Evolutionary conservation across 2,113 vertebrate genomes (phyloP).

Genomic region (Amblyopsis rosae): DNA sequence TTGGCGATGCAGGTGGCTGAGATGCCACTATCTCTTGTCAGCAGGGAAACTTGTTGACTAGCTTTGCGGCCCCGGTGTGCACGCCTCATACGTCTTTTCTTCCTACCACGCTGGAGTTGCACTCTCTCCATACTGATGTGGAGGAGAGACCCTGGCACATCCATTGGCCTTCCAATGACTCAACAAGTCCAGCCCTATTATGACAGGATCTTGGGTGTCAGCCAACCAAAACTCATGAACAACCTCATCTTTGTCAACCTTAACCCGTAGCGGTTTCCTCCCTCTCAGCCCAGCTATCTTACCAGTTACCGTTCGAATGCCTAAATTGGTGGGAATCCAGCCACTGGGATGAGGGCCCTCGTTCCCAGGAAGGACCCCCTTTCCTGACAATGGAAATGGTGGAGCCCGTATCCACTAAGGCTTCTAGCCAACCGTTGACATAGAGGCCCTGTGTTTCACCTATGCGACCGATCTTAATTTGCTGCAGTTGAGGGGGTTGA

Average conservation of each 20-base stretch:
- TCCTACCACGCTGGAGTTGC: too few species aligned
- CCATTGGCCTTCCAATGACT: background rate
- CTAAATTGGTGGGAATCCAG: too few species aligned
- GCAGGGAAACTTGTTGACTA: too few species aligned
- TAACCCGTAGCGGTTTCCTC: background rate
- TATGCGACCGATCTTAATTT: background rate
- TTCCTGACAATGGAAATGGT: slow-evolving; percentile 8
- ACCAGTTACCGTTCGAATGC: background rate
- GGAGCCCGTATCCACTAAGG: slow-evolving; percentile 4
- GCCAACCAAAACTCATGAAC: slow-evolving; percentile 8
- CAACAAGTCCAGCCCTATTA: slow-evolving; percentile 1
- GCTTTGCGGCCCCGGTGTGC: too few species aligned
- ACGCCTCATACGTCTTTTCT: too few species aligned
- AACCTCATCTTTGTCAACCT: too few species aligned
- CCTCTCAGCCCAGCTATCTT: background rate
- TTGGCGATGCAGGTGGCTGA: too few species aligned
- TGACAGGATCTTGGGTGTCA: background rate
- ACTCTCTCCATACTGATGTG: too few species aligned
- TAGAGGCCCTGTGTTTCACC: background rate
- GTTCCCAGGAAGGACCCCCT: background rate
- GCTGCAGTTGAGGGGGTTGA: background rate
- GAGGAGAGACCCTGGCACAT: background rate
- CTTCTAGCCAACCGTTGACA: background rate
- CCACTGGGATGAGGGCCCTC: too few species aligned
- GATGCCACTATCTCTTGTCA: too few species aligned